Base-by-base conservation (phyloP, 2,888 invertebrate species). In the Alsophila aescularia region DNA sequence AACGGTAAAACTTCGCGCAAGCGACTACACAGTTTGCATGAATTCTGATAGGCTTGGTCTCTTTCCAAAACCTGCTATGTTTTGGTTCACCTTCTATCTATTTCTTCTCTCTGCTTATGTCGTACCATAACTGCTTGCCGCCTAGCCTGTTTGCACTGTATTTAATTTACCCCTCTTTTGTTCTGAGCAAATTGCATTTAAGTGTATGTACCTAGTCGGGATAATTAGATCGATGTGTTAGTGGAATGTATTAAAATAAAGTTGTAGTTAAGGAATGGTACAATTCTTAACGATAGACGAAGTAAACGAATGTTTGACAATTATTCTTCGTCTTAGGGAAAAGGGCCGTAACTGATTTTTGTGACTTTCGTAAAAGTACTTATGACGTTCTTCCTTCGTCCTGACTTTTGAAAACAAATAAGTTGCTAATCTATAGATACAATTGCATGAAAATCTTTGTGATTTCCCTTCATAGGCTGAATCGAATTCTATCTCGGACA, bases 121-220 rank as follows among this genome's bases (percentile, higher is more conserved):
- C 70, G 63, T 79, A 76, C 75, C 80, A 85, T 77, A 14, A 85
- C 72, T 86, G 84, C 75, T 62, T 62, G 52, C 32, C 41, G 52
- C 61, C 56, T 66, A 44, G 52, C 61, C 56, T 66, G 47, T 63
- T 51, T 60, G 60, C 58, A 59, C 57, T 42, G 15, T 56, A 44
- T 43, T 58, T 48, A 18, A 40, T 54, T 51, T 57, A 55, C 49
- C 60, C 60, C 24, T 39, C 36, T 58, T 51, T 43, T 12, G 31
- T 62, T 18, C 3, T 37, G 14, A 21, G 27, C 24, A 52, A 10
- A 34, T 29, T 52, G 57, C 54, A 58, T 58, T 41, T 53, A n/a
- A 39, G 34, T 57, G 15, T 27, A 27, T 61, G 51, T 60, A 47
- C 16, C 41, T 61, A 52, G 58, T 40, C 35, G 36, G 50, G 21